phyloP scores from a whole-genome alignment of 1,140 invertebrate genomes.

The Monomorium pharaonis region DNA sequence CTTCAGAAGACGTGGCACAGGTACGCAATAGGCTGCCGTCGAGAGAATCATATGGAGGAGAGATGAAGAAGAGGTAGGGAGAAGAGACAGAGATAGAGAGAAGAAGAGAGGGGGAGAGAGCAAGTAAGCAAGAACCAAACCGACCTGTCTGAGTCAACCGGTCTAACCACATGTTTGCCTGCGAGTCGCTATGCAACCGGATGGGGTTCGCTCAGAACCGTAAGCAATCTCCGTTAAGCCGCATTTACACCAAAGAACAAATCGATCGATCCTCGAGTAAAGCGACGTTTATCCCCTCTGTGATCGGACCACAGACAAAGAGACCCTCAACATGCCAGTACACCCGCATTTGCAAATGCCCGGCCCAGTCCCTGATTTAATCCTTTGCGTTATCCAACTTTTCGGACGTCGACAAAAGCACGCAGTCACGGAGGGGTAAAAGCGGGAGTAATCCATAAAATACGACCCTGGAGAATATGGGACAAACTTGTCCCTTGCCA shows the following conservation, averaged over 20 bases:
- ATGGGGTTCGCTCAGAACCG: constrained; percentile 72
- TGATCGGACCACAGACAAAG: constrained; percentile 55
- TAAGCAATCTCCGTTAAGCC: constrained; percentile 77
- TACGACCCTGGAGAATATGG: constrained; percentile 21
- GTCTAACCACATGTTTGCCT: constrained; percentile 79
- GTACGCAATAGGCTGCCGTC: not conserved
- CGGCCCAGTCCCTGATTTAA: constrained; percentile 32
- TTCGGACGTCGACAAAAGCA: constrained; percentile 9
- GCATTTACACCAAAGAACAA: constrained; percentile 74
- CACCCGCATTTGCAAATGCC: constrained; percentile 49
- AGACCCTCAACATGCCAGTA: constrained; percentile 17
- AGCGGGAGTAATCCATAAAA: constrained; percentile 25
- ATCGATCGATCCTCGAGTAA: constrained; percentile 63
- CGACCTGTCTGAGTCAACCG: constrained; percentile 76
- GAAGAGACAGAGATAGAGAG: constrained; percentile 7
- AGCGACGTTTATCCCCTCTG: constrained; percentile 60
- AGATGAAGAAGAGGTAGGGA: constrained; percentile 29
- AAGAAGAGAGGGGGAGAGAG: constrained; percentile 37
- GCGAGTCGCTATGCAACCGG: constrained; percentile 72
- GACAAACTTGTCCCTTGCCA: not conserved
- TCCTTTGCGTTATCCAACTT: constrained; percentile 37
- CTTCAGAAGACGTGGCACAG: constrained; percentile 12
- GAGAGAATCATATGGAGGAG: constrained; percentile 23
- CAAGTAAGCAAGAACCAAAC: constrained; percentile 62
- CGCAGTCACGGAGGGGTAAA: not conserved